These are phyloP conservation scores for Myoxocephalus aenaeus DNA, from an alignment of 2,797 vertebrate genomes.

Conservation along the genomic window DNA sequence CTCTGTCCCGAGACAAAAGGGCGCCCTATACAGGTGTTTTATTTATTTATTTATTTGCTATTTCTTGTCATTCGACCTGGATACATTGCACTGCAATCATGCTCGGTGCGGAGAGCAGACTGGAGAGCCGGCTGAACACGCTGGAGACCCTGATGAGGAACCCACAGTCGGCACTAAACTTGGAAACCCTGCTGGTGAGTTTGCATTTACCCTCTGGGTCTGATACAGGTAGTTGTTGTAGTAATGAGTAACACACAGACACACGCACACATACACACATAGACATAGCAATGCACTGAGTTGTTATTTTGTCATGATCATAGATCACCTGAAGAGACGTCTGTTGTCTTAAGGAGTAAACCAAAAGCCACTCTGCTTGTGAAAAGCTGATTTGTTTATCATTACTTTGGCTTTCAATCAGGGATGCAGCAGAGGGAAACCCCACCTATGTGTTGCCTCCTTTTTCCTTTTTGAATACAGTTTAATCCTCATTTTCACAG, in stretches of 20 bases:
- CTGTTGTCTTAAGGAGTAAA: not conserved
- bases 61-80: conserved; percentile 49
- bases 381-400: not conserved
- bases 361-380: not conserved
- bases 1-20: not conserved
- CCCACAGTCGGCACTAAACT: conserved; percentile 78
- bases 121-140: conserved; percentile 78
- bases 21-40: conserved; percentile 46
- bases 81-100: conserved; percentile 59
- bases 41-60: accelerated
- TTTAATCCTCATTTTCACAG: not conserved
- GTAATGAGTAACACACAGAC: not conserved
- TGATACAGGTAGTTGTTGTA: not conserved
- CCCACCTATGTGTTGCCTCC: conserved; percentile 23
- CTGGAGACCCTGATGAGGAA: conserved; percentile 82
- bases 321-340: not conserved
- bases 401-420: conserved; percentile 18
- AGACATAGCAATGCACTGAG: not conserved
- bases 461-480: conserved; percentile 18
- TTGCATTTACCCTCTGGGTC: not conserved
- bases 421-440: conserved; percentile 24
- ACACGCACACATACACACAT: not conserved
- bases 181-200: conserved; percentile 86
- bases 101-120: conserved; percentile 80
- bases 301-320: conserved; percentile 2